phyloP scores from a whole-genome alignment of 2,888 invertebrate genomes.

The Timema cristinae region DNA sequence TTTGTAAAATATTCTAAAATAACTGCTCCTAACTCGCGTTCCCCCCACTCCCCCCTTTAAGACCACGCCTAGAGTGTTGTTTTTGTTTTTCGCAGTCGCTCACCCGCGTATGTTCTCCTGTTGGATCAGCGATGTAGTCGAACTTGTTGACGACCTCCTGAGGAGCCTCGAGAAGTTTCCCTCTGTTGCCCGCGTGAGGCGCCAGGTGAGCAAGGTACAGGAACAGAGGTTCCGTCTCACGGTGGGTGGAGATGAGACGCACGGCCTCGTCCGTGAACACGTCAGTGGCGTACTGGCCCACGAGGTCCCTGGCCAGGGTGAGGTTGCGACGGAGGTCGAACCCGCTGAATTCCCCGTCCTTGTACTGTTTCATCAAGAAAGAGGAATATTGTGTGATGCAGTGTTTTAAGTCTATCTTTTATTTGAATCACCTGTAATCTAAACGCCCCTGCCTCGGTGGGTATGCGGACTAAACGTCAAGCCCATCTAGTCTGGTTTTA shows the following conservation, averaged over 20 bases:
- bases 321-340: slow-evolving; percentile 47
- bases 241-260: slow-evolving; percentile 43
- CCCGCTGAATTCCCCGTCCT: slow-evolving; percentile 39
- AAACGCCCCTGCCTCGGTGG: too few relatives aligned
- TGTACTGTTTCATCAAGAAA: slow-evolving; percentile 27
- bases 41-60: not conserved
- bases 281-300: slow-evolving; percentile 48
- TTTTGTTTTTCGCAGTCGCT: slow-evolving; percentile 21
- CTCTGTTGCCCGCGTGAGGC: slow-evolving; percentile 70
- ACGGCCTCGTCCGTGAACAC: slow-evolving; percentile 48
- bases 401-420: too few relatives aligned
- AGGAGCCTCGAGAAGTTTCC: slow-evolving; percentile 63
- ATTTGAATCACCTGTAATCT: too few relatives aligned
- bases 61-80: slow-evolving; percentile 32
- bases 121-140: slow-evolving; percentile 63
- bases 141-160: slow-evolving; percentile 63
- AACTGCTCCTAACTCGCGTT: not conserved
- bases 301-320: slow-evolving; percentile 40
- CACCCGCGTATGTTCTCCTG: slow-evolving; percentile 70
- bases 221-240: slow-evolving; percentile 59
- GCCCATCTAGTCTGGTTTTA: too few relatives aligned
- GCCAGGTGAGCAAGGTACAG: slow-evolving; percentile 76
- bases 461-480: too few relatives aligned
- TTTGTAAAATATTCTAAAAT: too few relatives aligned
- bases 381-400: too few relatives aligned